Evolutionary conservation across 2,113 vertebrate genomes (phyloP).

Genomic region (Apodemus speciosus): DNA sequence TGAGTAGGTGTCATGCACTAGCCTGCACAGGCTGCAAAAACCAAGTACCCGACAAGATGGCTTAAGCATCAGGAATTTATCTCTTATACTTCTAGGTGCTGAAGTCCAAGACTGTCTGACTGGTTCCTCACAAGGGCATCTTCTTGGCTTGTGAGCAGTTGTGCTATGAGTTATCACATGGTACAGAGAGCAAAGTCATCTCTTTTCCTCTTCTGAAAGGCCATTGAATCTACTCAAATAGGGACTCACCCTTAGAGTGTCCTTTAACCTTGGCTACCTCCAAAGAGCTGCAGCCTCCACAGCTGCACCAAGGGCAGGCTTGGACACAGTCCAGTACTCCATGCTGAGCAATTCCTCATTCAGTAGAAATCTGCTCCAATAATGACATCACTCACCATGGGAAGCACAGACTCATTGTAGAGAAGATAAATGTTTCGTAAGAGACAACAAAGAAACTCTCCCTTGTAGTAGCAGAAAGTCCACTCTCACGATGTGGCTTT

Average conservation of each 20-base stretch:
- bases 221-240: not conserved
- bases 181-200: not conserved
- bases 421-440: not conserved
- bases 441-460: not conserved
- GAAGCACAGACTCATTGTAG: not conserved
- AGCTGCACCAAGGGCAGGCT: too few relatives aligned
- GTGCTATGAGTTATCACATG: not conserved
- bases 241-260: not conserved
- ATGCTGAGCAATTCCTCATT: not conserved
- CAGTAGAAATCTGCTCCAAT: not conserved
- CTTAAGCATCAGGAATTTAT: not conserved
- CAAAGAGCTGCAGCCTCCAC: not conserved
- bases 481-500: not conserved
- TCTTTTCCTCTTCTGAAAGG: not conserved
- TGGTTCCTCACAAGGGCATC: not conserved
- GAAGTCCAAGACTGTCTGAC: not conserved
- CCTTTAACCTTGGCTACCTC: not conserved
- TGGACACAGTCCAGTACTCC: not conserved
- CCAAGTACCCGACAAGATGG: not conserved
- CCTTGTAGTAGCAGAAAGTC: not conserved
- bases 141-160: not conserved
- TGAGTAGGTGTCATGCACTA: not conserved
- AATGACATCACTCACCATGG: not conserved
- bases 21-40: not conserved
- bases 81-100: not conserved